phyloP scores from a whole-genome alignment of 2,113 vertebrate genomes.

The Dryoscopus gambensis region DNA sequence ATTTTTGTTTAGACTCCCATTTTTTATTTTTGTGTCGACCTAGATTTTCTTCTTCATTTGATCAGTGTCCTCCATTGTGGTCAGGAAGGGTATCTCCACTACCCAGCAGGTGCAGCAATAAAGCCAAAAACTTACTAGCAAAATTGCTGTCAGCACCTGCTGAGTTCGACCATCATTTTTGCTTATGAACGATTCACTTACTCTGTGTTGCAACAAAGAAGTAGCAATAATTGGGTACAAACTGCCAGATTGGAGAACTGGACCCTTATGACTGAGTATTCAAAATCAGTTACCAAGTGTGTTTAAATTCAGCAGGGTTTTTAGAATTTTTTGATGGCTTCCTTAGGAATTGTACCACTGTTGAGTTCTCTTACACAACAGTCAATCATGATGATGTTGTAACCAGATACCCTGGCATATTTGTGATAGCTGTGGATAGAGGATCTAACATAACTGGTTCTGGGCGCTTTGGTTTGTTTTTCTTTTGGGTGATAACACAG shows the following conservation, averaged over 20 bases:
- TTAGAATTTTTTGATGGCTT: neutral
- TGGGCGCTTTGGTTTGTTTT: neutral
- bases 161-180: neutral
- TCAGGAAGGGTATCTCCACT: neutral
- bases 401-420: neutral
- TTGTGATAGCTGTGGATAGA: conserved; percentile 7
- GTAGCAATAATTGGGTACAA: neutral
- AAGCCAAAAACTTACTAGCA: neutral
- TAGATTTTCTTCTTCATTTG: neutral
- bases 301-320: neutral
- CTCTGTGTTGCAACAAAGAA: neutral
- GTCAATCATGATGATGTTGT: neutral
- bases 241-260: neutral
- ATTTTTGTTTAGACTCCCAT: neutral
- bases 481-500: neutral
- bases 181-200: neutral
- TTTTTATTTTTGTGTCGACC: neutral
- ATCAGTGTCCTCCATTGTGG: neutral
- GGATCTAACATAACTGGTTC: conserved; percentile 16
- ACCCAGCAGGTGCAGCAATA: neutral
- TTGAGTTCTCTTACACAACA: neutral
- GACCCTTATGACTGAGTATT: neutral
- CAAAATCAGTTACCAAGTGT: neutral
- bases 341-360: neutral
- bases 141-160: neutral